These are phyloP conservation scores for Chelonia mydas DNA, from an alignment of 2,797 vertebrate genomes.

Conservation along the genomic window DNA sequence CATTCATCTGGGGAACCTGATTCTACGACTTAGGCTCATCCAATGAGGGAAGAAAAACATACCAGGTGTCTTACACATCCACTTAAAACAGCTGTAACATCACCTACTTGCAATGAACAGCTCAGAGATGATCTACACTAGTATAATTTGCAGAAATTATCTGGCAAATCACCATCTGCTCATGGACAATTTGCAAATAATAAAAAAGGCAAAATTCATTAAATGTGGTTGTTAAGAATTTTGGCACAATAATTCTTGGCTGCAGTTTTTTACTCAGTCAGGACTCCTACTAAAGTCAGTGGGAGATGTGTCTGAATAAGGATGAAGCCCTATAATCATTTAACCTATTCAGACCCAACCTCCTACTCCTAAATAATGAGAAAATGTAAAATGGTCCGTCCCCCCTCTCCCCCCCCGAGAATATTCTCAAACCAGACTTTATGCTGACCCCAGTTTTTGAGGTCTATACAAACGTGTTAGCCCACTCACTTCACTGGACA, in stretches of 20 bases:
- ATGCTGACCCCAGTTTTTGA: neutral
- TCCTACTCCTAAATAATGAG: neutral
- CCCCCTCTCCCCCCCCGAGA: neutral
- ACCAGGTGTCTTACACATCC: neutral
- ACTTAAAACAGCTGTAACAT: neutral
- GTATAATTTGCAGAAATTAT: neutral
- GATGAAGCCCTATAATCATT: neutral
- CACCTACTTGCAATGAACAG: neutral
- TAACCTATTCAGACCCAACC: neutral
- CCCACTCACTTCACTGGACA: fast-evolving
- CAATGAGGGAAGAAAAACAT: neutral
- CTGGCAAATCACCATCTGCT: neutral
- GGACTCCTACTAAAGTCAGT: neutral
- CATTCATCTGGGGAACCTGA: neutral
- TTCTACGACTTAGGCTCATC: neutral
- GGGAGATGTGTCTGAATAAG: neutral
- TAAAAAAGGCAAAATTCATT: neutral
- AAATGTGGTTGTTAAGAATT: neutral
- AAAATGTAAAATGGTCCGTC: neutral
- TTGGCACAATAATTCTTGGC: neutral
- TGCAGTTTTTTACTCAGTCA: neutral
- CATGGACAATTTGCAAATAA: neutral
- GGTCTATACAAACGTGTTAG: neutral
- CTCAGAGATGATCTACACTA: neutral
- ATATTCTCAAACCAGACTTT: neutral